These are phyloP conservation scores for Polia nebulosa DNA, from an alignment of 2,888 invertebrate species.

Conservation along the genomic window DNA sequence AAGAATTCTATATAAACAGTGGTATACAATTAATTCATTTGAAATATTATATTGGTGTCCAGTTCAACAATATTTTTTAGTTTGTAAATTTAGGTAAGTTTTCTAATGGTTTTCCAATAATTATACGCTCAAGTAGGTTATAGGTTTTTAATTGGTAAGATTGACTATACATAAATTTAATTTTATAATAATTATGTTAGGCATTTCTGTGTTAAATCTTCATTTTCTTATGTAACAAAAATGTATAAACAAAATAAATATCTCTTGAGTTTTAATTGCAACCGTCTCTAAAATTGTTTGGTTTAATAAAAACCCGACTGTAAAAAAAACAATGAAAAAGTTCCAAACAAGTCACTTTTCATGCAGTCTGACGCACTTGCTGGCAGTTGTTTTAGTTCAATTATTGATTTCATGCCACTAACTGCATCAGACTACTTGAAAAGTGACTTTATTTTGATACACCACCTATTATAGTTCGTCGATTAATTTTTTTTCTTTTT, in stretches of 20 bases:
- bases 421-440: too few relatives aligned
- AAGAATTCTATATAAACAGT: too few relatives aligned
- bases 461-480: too few relatives aligned
- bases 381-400: too few relatives aligned
- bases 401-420: too few relatives aligned
- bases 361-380: too few relatives aligned
- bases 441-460: too few relatives aligned
- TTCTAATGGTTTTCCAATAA: background rate
- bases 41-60: slow-evolving; percentile 17
- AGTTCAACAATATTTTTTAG: background rate
- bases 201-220: background rate
- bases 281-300: too few relatives aligned
- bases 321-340: too few relatives aligned
- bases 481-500: too few relatives aligned
- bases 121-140: slow-evolving; percentile 34
- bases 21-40: background rate
- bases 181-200: background rate
- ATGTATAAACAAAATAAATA: background rate
- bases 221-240: background rate
- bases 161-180: slow-evolving; percentile 11
- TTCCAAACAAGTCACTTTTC: too few relatives aligned
- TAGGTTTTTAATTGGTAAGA: slow-evolving; percentile 11
- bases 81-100: background rate
- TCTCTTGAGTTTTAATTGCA: slow-evolving; percentile 18
- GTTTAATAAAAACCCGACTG: too few relatives aligned